Conservation (phyloP, 2,888 invertebrate species). For the Microlaimidae sp. region DNA sequence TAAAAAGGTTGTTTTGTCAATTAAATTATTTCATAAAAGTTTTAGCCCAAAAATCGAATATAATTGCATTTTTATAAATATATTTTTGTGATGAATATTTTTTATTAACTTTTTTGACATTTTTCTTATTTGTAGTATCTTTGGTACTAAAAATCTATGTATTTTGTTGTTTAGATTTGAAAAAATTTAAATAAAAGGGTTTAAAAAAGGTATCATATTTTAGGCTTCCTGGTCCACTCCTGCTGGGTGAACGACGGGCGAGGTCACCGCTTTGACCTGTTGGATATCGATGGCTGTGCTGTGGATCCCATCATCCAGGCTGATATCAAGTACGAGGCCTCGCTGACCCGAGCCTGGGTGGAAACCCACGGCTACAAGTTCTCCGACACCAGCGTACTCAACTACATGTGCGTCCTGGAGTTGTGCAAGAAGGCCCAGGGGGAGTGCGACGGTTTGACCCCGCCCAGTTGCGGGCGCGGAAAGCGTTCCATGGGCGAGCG, state of each 20-base stretch:
- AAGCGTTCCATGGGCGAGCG: slow-evolving; percentile 7
- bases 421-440: slow-evolving; percentile 24
- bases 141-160: no score
- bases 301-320: slow-evolving; percentile 30
- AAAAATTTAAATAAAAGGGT: no score
- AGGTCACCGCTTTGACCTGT: slow-evolving; percentile 25
- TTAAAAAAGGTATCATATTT: no score
- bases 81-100: no score
- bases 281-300: slow-evolving; percentile 30
- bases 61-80: no score
- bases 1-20: no score
- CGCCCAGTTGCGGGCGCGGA: slow-evolving; percentile 22
- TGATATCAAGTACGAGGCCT: slow-evolving; percentile 23
- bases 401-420: slow-evolving; percentile 29
- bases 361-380: slow-evolving; percentile 32
- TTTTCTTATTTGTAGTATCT: no score
- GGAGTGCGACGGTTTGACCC: slow-evolving; percentile 27
- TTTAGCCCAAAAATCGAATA: no score
- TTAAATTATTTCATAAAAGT: no score
- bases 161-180: no score
- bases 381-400: slow-evolving; percentile 28
- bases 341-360: slow-evolving; percentile 21
- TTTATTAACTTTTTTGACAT: no score
- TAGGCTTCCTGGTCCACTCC: slow-evolving; percentile 27
- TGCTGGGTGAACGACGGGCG: slow-evolving; percentile 30